phyloP scores from a whole-genome alignment of 2,797 vertebrate species.

The Delichon dasypus region DNA sequence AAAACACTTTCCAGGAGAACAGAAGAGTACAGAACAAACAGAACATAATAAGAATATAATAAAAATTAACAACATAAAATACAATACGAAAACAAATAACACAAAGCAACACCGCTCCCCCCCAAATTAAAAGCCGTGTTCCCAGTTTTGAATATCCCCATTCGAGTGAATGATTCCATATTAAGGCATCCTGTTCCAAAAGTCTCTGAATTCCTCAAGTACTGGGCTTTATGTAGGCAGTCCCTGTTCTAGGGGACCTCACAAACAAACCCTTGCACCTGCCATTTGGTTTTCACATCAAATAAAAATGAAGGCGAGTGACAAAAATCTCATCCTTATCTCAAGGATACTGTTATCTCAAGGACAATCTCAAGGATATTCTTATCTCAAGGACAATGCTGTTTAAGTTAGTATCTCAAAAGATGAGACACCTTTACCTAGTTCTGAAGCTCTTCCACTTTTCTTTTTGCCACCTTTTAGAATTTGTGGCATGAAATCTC shows the following conservation, averaged over 20 bases:
- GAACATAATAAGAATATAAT: too few species aligned
- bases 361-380: too few species aligned
- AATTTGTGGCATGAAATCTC: not conserved
- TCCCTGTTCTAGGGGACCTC: not conserved
- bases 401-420: not conserved
- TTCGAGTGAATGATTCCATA: not conserved
- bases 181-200: not conserved
- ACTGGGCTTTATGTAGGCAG: rapidly evolving
- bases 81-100: too few species aligned
- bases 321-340: not conserved
- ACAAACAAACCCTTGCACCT: not conserved
- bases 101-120: too few species aligned
- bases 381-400: too few species aligned
- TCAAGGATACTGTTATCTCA: not conserved
- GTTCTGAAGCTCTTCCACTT: not conserved
- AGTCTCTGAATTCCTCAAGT: not conserved
- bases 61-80: too few species aligned
- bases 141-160: not conserved
- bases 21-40: too few species aligned
- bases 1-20: too few species aligned
- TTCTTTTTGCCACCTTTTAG: not conserved
- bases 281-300: not conserved
- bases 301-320: not conserved
- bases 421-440: not conserved
- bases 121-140: not conserved